These are phyloP conservation scores for Anguilla anguilla DNA, from an alignment of 2,797 vertebrate genomes.

Conservation along the genomic window DNA sequence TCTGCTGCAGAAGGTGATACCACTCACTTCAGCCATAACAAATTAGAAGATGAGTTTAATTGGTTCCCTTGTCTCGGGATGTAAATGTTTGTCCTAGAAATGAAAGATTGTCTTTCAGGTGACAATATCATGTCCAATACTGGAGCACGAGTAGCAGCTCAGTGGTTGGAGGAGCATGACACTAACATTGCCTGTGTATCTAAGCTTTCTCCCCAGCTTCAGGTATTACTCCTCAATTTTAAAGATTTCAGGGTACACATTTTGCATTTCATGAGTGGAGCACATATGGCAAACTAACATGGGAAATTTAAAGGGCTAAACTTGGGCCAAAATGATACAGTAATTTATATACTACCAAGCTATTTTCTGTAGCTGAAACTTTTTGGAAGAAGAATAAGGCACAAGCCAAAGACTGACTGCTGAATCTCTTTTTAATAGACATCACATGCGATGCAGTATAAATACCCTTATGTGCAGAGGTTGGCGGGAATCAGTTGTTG, in stretches of 20 bases:
- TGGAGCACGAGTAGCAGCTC: background rate
- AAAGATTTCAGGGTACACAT: background rate
- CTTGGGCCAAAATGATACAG: background rate
- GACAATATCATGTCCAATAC: background rate
- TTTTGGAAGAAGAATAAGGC: background rate
- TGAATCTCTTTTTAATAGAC: background rate
- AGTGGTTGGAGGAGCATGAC: background rate
- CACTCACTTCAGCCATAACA: background rate
- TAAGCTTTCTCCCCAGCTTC: background rate
- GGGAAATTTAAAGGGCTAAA: background rate
- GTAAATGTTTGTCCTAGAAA: background rate
- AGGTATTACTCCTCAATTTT: background rate
- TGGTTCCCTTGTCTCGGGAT: background rate
- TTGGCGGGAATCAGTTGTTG: conserved; percentile 11
- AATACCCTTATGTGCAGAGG: background rate
- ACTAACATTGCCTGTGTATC: background rate
- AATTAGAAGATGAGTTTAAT: background rate
- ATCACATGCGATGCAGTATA: background rate
- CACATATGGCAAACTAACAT: background rate
- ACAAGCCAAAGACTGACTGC: background rate
- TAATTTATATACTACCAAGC: background rate
- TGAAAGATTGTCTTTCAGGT: background rate
- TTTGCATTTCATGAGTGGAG: background rate
- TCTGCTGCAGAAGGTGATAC: background rate
- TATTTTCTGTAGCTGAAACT: background rate